A percentile compares a stretch with the other conserved stretches of the same genome.
Conservation (phyloP, 2,113 vertebrate genomes). For the Castor canadensis region DNA sequence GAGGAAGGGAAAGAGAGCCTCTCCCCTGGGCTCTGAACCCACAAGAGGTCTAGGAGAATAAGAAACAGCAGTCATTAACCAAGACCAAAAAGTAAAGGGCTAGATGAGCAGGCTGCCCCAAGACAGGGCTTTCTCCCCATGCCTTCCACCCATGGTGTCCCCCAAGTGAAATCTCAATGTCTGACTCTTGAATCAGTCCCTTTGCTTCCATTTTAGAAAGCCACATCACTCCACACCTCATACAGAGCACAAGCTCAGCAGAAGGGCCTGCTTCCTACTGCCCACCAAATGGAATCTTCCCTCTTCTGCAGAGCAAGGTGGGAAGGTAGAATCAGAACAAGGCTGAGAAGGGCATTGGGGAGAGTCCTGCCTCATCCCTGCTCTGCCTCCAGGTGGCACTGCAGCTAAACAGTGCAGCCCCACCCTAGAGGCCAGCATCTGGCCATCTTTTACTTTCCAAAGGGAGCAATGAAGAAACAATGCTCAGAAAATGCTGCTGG, state of each 20-base stretch:
- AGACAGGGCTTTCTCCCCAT: neutral
- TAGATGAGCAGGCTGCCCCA: neutral
- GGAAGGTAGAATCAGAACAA: neutral
- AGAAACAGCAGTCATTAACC: neutral
- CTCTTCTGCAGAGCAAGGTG: too few relatives aligned
- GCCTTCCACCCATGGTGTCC: too few relatives aligned
- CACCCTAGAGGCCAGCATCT: accelerated
- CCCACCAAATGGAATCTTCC: neutral
- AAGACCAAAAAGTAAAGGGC: neutral
- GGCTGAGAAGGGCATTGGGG: neutral
- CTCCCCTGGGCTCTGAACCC: neutral
- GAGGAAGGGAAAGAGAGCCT: neutral
- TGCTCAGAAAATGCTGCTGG: neutral
- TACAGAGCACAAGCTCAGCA: neutral
- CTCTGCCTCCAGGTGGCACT: neutral
- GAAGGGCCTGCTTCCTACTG: neutral
- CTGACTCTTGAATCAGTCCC: neutral
- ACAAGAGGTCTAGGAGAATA: neutral
- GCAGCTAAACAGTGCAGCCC: neutral
- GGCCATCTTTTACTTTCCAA: neutral
- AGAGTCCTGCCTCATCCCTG: accelerated
- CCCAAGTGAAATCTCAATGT: neutral
- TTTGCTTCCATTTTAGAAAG: neutral
- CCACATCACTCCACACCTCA: accelerated
- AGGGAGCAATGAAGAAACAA: neutral